Conservation (phyloP, 2,888 invertebrate species). For the Hydrotaea diabolus region DNA sequence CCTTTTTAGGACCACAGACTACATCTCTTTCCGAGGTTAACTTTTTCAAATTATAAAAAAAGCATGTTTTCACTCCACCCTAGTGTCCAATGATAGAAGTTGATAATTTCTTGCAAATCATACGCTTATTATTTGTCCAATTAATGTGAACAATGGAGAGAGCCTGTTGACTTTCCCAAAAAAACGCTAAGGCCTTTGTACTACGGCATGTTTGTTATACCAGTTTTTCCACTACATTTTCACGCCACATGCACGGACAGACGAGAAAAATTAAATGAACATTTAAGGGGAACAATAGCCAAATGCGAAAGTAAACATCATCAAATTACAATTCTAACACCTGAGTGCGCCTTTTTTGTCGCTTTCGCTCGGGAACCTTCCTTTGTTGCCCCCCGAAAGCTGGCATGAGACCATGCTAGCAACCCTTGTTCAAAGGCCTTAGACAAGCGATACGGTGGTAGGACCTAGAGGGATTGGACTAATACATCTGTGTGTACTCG, state of each 20-base stretch:
- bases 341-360: conserved; percentile 65
- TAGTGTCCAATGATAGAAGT: background rate
- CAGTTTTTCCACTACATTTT: conserved; percentile 46
- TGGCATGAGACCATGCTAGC: background rate
- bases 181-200: conserved; percentile 51
- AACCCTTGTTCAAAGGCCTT: conserved; percentile 32
- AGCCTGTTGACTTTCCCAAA: conserved; percentile 61
- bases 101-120: conserved; percentile 58
- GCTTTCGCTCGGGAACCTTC: background rate
- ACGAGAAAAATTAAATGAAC: conserved; percentile 35
- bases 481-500: conserved; percentile 13
- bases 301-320: conserved; percentile 66
- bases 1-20: too few species aligned
- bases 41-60: too few species aligned
- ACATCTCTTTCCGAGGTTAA: too few species aligned
- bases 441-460: too few species aligned
- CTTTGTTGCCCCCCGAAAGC: background rate
- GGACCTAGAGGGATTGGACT: conserved; percentile 12
- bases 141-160: conserved; percentile 60
- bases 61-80: too few species aligned
- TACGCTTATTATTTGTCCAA: conserved; percentile 60
- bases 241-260: conserved; percentile 56
- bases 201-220: conserved; percentile 52
- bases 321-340: conserved; percentile 68
- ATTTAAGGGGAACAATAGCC: conserved; percentile 45